Conservation (phyloP, 2,888 invertebrate species). For the Lysandra coridon region DNA sequence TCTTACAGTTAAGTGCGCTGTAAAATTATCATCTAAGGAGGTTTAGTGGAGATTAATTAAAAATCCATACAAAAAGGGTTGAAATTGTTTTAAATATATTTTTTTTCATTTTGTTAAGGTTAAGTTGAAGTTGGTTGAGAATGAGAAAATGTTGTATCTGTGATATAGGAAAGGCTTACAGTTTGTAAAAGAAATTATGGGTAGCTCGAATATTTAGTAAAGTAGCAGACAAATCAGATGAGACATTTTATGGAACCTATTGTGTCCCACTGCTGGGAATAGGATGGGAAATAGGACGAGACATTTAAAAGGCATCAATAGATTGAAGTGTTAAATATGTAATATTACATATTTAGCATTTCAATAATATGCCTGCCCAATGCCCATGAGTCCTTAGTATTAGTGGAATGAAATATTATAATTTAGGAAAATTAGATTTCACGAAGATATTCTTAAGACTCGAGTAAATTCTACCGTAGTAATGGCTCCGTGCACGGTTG, state of each 20-base stretch:
- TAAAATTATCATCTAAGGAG: background rate
- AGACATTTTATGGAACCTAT: no score
- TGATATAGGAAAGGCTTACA: background rate
- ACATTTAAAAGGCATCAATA: no score
- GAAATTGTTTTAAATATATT: background rate
- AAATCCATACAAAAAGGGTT: background rate
- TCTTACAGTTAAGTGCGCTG: background rate
- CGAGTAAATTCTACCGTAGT: background rate
- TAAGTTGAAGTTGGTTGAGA: background rate
- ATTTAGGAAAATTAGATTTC: background rate
- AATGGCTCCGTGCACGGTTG: background rate
- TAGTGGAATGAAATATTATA: background rate
- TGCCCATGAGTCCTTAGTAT: background rate
- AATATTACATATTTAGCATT: no score
- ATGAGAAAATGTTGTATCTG: background rate
- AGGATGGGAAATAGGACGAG: no score
- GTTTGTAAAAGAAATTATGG: background rate
- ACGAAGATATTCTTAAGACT: background rate
- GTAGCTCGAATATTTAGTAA: background rate
- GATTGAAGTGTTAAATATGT: no score
- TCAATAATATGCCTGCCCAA: background rate
- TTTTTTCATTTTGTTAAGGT: background rate
- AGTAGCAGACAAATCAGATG: background rate
- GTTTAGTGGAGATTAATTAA: background rate
- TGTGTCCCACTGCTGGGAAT: no score